Conservation (phyloP, 30 jellyfish, hydroid and myxozoan genomes). For the Cassiopea xamachana region DNA sequence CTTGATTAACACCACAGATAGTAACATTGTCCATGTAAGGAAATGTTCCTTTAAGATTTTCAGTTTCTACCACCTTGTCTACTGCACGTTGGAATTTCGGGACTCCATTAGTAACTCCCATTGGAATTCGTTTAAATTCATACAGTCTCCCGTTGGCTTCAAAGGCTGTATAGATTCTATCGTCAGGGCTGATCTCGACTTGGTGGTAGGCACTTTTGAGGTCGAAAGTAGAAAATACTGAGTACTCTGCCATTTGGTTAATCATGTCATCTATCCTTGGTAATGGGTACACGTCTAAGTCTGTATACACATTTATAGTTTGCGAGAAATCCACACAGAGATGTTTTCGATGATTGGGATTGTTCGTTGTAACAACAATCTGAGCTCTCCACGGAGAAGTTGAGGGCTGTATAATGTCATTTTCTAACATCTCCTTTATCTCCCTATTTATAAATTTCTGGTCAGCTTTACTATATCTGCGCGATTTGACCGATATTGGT, state of each 20-base stretch:
- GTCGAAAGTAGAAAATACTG: slow-evolving; percentile 46
- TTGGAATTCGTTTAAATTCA: slow-evolving; percentile 9
- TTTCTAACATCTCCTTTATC: slow-evolving; percentile 43
- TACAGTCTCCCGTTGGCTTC: slow-evolving; percentile 58
- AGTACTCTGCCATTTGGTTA: slow-evolving; percentile 31
- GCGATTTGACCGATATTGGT: slow-evolving; percentile 53
- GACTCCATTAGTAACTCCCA: slow-evolving; percentile 62
- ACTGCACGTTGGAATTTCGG: slow-evolving; percentile 53
- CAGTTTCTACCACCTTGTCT: background rate
- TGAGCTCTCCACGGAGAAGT: slow-evolving; percentile 81
- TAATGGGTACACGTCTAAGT: slow-evolving; percentile 75
- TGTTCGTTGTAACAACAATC: slow-evolving; percentile 44
- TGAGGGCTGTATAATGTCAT: slow-evolving; percentile 66
- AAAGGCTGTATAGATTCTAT: slow-evolving; percentile 39
- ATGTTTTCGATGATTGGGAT: slow-evolving; percentile 25
- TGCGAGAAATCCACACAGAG: slow-evolving; percentile 70
- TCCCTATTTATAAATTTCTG: slow-evolving; percentile 60
- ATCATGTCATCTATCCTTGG: slow-evolving; percentile 65
- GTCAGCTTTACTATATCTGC: slow-evolving; percentile 42
- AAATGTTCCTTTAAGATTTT: slow-evolving; percentile 39
- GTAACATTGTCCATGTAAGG: slow-evolving; percentile 47
- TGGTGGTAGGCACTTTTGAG: slow-evolving; percentile 74
- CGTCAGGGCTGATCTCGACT: slow-evolving; percentile 30
- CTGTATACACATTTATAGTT: slow-evolving; percentile 70
- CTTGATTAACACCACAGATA: background rate